Base-by-base conservation (phyloP, 2,888 invertebrate species). In the Belgica antarctica region DNA sequence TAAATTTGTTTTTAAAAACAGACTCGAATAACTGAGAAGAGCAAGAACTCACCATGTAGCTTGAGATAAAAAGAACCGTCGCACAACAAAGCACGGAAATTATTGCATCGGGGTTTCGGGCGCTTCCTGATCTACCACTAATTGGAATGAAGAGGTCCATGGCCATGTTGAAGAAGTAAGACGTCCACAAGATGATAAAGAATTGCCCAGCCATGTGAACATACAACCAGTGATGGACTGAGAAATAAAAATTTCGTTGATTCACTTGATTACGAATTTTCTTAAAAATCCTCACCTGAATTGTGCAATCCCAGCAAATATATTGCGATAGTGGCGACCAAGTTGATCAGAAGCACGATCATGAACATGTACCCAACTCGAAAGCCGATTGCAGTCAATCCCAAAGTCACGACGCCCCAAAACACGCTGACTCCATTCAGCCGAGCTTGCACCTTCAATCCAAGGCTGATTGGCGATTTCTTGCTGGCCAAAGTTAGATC, bases 71-170 rank as follows among this genome's bases (percentile, higher is more conserved):
- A 70, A 82, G 75, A 1, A 81, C 79, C 34, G 81, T 74, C 0
- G 78, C 73, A 24, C 77, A 74, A 27, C 78, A 76, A 57, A 81
- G 74, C 17, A 79, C 72, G 15, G 80, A 81, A 65, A 83, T 78
- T 68, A 80, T 75, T n/a, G 81, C 72, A 72, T 83, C 83, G 0
- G 82, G 80, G 75, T 82, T 82, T 72, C 78, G 79, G 34, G 76
- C 74, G 2, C 79, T 78, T 19, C 82, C 82, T 7, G 81, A 77
- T 72, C 82, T 75, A 12, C 82, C 83, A 70, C 79, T 77, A 15
- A 82, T 78, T 31, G 83, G 82, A 62, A 78, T 76, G 68, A 79
- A 77, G 61, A 82, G 73, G 15, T 77, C 75, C 1, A 76, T 36
- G 1, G 77, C 74, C 41, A 74, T 72, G 70, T 75, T 75, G 57